A percentile compares a stretch with the other conserved stretches of the same genome.
These are phyloP conservation scores for Macropus fuliginosus DNA, from an alignment of 2,797 vertebrate genomes.

Conservation along the genomic window DNA sequence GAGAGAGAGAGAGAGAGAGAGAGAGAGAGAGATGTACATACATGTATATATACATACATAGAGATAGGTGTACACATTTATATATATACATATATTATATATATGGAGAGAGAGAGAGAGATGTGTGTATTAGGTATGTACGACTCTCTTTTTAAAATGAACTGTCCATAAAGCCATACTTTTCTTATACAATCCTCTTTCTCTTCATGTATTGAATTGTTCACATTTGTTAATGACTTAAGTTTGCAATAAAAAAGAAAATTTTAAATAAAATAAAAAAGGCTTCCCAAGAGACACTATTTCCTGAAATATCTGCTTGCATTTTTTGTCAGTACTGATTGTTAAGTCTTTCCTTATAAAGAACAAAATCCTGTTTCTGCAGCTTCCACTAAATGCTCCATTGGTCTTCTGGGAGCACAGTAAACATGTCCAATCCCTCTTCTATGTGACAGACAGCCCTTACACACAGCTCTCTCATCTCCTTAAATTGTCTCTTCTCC, in stretches of 20 bases:
- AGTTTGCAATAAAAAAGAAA: neutral
- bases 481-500: neutral
- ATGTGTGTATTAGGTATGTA: neutral
- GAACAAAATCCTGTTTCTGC: neutral
- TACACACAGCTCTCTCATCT: neutral
- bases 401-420: neutral
- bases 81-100: constrained; percentile 37
- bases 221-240: neutral
- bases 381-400: neutral
- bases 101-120: no score
- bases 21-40: no score
- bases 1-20: no score
- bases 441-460: neutral
- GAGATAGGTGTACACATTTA: neutral
- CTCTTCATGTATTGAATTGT: neutral
- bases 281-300: neutral
- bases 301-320: neutral
- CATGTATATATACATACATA: neutral
- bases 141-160: neutral
- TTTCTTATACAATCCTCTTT: neutral
- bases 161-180: neutral
- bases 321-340: neutral
- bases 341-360: neutral
- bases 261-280: neutral
- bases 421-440: neutral